Conservation (phyloP, 1,140 invertebrate genomes). For the Ceratoteleas bidentatus region DNA sequence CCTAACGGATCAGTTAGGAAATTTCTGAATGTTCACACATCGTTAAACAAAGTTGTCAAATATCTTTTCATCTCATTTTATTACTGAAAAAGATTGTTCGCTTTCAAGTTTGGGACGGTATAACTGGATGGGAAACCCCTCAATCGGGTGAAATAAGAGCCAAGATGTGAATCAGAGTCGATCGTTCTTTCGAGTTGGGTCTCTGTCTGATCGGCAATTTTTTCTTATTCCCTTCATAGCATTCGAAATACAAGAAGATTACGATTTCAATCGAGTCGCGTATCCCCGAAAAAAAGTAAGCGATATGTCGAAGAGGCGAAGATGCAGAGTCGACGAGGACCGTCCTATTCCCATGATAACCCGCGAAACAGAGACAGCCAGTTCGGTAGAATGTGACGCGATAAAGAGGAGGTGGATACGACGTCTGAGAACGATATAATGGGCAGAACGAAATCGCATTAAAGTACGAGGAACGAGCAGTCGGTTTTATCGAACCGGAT, state of each 20-base stretch:
- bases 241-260: conserved; percentile 70
- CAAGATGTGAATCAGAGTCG: too few relatives aligned
- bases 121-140: not conserved
- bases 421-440: conserved; percentile 71
- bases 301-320: conserved; percentile 23
- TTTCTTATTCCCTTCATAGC: conserved; percentile 60
- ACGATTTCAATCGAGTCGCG: conserved; percentile 70
- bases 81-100: too few relatives aligned
- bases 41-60: too few relatives aligned
- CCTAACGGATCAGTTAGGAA: too few relatives aligned
- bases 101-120: not conserved
- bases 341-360: conserved; percentile 22
- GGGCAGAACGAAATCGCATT: conserved; percentile 77
- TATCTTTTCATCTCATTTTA: too few relatives aligned
- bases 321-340: conserved; percentile 41
- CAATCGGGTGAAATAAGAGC: too few relatives aligned
- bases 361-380: conserved; percentile 43
- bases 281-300: conserved; percentile 26
- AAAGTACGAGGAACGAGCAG: conserved; percentile 70
- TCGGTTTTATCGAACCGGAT: conserved; percentile 74
- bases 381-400: conserved; percentile 60
- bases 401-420: conserved; percentile 69
- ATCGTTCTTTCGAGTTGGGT: not conserved
- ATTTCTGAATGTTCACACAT: too few relatives aligned
- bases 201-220: not conserved